phyloP scores from a whole-genome alignment of 2,113 vertebrate species.

The Willisornis vidua region DNA sequence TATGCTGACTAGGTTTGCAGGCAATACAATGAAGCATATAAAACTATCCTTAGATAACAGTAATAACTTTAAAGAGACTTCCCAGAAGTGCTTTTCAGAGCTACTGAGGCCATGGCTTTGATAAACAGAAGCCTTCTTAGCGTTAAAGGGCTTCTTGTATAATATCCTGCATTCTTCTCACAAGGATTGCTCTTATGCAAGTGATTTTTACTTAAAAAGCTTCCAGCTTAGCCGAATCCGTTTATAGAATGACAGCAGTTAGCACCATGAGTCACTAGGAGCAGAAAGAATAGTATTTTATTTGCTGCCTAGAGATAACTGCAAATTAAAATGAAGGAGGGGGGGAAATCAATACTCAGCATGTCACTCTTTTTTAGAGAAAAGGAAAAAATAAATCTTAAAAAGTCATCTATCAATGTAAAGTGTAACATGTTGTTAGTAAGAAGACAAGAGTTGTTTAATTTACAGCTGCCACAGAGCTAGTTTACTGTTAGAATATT shows the following conservation, averaged over 20 bases:
- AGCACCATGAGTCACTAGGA: constrained; percentile 68
- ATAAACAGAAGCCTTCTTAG: constrained; percentile 56
- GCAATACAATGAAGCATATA: neutral
- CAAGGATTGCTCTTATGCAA: constrained; percentile 51
- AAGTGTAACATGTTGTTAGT: constrained; percentile 24
- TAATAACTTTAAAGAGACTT: constrained; percentile 40
- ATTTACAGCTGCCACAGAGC: constrained; percentile 48
- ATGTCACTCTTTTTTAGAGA: constrained; percentile 44
- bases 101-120: constrained; percentile 27
- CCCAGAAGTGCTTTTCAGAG: constrained; percentile 21
- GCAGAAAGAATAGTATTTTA: constrained; percentile 61
- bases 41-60: neutral
- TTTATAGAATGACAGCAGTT: constrained; percentile 61
- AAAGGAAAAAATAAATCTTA: constrained; percentile 43
- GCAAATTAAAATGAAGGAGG: constrained; percentile 57
- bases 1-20: neutral
- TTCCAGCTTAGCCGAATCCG: constrained; percentile 40
- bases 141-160: neutral
- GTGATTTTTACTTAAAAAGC: constrained; percentile 56
- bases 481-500: constrained; percentile 7
- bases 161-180: constrained; percentile 52
- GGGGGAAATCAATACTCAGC: constrained; percentile 43
- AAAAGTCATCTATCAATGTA: constrained; percentile 54
- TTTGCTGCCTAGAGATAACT: constrained; percentile 69
- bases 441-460: constrained; percentile 47